Evolutionary conservation across 2,888 invertebrate genomes (phyloP), one percentile per base, ranked within the genome.

Genomic region (Drosophila sordidula): DNA sequence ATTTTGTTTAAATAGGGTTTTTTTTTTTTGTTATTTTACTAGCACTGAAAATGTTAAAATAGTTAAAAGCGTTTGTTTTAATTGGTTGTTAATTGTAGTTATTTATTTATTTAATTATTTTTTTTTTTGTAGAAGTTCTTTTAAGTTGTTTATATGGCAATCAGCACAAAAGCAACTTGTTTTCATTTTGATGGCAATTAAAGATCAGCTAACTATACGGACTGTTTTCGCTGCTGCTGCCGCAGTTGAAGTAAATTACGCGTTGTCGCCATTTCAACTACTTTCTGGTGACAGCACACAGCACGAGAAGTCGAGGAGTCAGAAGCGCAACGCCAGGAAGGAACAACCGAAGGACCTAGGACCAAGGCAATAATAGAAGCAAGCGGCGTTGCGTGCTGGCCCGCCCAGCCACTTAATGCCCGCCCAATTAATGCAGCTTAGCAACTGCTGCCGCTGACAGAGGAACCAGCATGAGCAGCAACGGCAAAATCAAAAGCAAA

Each of bases 401-500:
- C 50, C 46, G 36, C 59, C 52, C 62, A 66, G 59, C 62, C 64
- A 74, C 68, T 79, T 79, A 78, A 76, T 76, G 57, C 78, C 51
- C 56, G 55, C 63, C 67, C 80, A 78, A 79, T 78, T 78, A 79
- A 76, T 73, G 76, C 67, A 76, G 78, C 78, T 71, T 78, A 75
- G 76, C 55, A 65, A 52, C 50, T 49, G 45, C 63, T 68, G 44
- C n/a, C 14, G 66, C 38, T 45, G 38, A 29, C 52, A 56, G 61
- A 26, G 9, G 29, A 29, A 9, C 29, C 9, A 29, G 29, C 29
- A 39, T 46, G 52, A 54, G 18, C 63, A 64, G 54, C 63, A 52
- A 22, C 49, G 44, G 58, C 55, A 49, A 25, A 39, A 34, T 41
- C 22, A 49, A n/a, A 14, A 42, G 29, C 14, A 12, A 18, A 25